phyloP scores from a whole-genome alignment of 2,888 invertebrate genomes.

The Nymphalis urticae region DNA sequence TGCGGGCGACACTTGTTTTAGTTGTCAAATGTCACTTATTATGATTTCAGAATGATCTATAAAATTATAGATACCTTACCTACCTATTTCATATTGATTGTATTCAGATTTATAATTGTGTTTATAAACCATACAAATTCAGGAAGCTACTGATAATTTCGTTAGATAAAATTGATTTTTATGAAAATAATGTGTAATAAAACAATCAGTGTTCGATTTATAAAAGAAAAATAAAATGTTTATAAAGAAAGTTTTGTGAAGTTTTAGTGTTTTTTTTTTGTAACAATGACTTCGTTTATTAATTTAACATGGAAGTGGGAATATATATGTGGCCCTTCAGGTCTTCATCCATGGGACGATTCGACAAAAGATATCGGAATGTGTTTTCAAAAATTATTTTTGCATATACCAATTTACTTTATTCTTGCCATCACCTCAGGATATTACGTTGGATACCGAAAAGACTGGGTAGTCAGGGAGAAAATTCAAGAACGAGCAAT shows the following conservation, averaged over 20 bases:
- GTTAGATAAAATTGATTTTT: too few species aligned
- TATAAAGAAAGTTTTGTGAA: background rate
- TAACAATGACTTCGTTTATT: constrained; percentile 48
- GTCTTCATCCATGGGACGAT: constrained; percentile 86
- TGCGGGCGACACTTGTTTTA: too few species aligned
- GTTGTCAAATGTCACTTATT: too few species aligned
- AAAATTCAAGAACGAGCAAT: constrained; percentile 83
- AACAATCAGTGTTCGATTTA: too few species aligned
- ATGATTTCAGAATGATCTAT: too few species aligned
- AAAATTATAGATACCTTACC: too few species aligned
- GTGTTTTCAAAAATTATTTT: constrained; percentile 92
- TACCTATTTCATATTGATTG: too few species aligned
- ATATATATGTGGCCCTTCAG: constrained; percentile 88
- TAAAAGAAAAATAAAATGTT: background rate
- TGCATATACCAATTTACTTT: constrained; percentile 88
- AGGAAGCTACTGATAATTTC: too few species aligned
- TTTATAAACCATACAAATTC: too few species aligned
- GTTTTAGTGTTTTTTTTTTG: constrained; percentile 1
- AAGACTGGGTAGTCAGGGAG: constrained; percentile 83
- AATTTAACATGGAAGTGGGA: constrained; percentile 86
- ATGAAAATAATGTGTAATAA: too few species aligned
- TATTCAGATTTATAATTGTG: too few species aligned
- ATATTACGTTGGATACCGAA: constrained; percentile 88
- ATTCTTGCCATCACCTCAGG: constrained; percentile 89
- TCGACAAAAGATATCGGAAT: constrained; percentile 88